A percentile compares a stretch with the other conserved stretches of the same genome.
Evolutionary conservation across 2,888 invertebrate species (phyloP).

Genomic region (Vanessa cardui): DNA sequence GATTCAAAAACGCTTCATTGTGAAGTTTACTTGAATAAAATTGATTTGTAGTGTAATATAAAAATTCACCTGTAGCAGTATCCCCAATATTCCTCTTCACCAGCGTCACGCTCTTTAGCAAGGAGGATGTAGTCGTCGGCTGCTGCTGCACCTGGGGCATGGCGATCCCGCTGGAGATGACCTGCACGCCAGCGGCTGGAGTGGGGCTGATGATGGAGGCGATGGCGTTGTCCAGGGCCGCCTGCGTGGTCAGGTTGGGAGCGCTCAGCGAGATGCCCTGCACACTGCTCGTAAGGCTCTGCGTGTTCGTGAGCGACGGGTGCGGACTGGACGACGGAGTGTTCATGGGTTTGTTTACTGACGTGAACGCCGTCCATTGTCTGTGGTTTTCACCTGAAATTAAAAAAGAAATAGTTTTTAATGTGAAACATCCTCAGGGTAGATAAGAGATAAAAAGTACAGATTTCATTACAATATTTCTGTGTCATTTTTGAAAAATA

Average conservation of each 20-base stretch:
- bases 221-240: constrained; percentile 71
- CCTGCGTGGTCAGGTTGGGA: constrained; percentile 62
- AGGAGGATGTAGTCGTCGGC: constrained; percentile 43
- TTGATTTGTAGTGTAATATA: no score
- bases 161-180: constrained; percentile 68
- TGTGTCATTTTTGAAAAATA: no score
- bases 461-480: no score
- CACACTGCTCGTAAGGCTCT: constrained; percentile 69
- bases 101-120: constrained; percentile 73
- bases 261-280: constrained; percentile 71
- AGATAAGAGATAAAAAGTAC: neutral
- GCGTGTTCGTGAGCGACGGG: constrained; percentile 54
- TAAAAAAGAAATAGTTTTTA: neutral
- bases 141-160: constrained; percentile 21
- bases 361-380: constrained; percentile 70
- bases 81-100: constrained; percentile 71
- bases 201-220: constrained; percentile 72
- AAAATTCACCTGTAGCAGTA: constrained; percentile 60
- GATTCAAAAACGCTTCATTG: no score
- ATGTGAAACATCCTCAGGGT: no score
- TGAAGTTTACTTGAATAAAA: no score
- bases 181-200: constrained; percentile 57
- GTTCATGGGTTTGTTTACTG: constrained; percentile 58
- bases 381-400: constrained; percentile 66
- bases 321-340: constrained; percentile 48